Percentiles rank a stretch among this genome's conserved stretches.
Conservation (phyloP, 2,797 vertebrate genomes). For the Phrynocephalus forsythii region DNA sequence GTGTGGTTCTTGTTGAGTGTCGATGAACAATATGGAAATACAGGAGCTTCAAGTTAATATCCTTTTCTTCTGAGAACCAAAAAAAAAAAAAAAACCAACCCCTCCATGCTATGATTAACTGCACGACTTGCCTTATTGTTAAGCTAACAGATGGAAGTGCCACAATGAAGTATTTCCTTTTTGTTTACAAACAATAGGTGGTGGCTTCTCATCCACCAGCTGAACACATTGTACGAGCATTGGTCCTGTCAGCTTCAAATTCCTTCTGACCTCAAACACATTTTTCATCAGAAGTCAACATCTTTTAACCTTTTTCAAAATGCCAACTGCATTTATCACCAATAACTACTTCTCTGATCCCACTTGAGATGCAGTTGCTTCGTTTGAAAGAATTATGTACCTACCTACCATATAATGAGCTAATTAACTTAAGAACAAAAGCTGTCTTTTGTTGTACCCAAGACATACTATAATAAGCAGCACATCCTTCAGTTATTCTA, state of each 20-base stretch:
- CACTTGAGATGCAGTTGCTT: slow-evolving; percentile 71
- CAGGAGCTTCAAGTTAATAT: slow-evolving; percentile 63
- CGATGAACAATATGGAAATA: slow-evolving; percentile 67
- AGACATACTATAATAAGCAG: slow-evolving; percentile 66
- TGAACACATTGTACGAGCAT: slow-evolving; percentile 70
- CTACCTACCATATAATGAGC: slow-evolving; percentile 73
- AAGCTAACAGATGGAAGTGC: slow-evolving; percentile 76
- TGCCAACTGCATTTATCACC: slow-evolving; percentile 67
- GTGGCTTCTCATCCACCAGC: slow-evolving; percentile 67
- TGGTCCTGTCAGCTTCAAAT: slow-evolving; percentile 66
- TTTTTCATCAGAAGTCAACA: slow-evolving; percentile 71
- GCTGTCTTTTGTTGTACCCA: slow-evolving; percentile 70
- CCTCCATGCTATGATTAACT: slow-evolving; percentile 73
- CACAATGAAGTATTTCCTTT: slow-evolving; percentile 78
- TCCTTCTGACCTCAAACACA: slow-evolving; percentile 65
- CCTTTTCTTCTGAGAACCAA: neutral
- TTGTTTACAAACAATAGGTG: slow-evolving; percentile 81
- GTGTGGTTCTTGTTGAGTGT: slow-evolving; percentile 66
- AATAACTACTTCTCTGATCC: slow-evolving; percentile 73
- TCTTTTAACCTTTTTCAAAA: slow-evolving; percentile 69
- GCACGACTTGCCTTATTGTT: slow-evolving; percentile 72
- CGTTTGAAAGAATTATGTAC: slow-evolving; percentile 77
- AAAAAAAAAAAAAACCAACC: slow-evolving; percentile 14
- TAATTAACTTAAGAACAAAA: slow-evolving; percentile 82
- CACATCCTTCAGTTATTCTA: slow-evolving; percentile 65